phyloP scores from a whole-genome alignment of 2,113 vertebrate species.

The Sinosuthora webbiana region DNA sequence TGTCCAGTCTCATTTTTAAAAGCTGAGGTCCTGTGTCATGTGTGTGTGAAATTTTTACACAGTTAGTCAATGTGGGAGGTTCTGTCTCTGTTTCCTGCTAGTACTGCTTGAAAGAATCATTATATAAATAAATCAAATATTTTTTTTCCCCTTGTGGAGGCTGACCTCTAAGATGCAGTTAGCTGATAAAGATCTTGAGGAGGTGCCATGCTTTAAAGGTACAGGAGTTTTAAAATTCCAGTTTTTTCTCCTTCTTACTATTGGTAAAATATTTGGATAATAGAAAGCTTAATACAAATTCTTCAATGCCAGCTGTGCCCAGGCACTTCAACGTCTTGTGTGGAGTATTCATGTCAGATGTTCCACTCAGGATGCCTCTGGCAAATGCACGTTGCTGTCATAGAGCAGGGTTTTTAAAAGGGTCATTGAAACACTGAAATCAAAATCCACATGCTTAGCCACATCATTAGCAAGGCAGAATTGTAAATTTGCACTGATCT shows the following conservation, averaged over 20 bases:
- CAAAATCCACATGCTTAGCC: background rate
- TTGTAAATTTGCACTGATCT: background rate
- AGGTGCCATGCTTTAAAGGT: background rate
- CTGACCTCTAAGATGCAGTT: background rate
- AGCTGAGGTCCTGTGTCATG: background rate
- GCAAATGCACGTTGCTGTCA: background rate
- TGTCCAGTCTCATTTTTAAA: background rate
- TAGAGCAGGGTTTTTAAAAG: background rate
- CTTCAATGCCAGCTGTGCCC: background rate
- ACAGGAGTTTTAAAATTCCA: background rate
- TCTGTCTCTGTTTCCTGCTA: background rate
- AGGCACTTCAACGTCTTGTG: background rate
- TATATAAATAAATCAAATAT: background rate
- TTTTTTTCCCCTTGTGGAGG: background rate
- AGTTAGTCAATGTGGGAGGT: fast-evolving
- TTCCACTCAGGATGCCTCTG: background rate
- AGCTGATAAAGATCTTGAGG: background rate
- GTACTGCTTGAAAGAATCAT: background rate
- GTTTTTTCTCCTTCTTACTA: background rate
- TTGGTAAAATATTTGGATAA: background rate
- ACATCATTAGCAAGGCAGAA: background rate
- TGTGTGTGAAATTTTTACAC: background rate
- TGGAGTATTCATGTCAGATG: background rate
- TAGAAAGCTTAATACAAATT: background rate
- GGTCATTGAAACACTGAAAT: background rate